Base-by-base conservation (phyloP, 1,140 invertebrate species). In the Anoplophora glabripennis region DNA sequence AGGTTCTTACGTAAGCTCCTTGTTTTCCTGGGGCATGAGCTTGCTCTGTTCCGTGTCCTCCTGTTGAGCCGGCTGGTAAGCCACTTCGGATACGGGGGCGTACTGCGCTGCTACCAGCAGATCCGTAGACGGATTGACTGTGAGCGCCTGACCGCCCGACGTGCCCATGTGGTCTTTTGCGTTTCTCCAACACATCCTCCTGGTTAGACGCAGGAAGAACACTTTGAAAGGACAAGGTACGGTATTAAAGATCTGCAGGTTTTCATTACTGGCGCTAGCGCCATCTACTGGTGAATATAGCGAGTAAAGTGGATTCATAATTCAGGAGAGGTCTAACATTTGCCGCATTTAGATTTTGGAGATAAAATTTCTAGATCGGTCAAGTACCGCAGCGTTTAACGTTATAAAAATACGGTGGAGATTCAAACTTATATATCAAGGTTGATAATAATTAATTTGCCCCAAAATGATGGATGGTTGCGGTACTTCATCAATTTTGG, bases 71-170 rank as follows among this genome's bases (percentile, higher is more conserved):
- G 84, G 84, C 58, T 77, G 77, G 67, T 80, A 80, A 12, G 77
- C 71, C n/a, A 85, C 81, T 69, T 87, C 85, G 9, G 83, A 81
- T 4, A 86, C 83, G 0, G 84, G 84, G 41, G 82, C 84, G 74
- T 87, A 86, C 74, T 86, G 85, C 18, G 85, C 84, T 3, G 83
- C 80, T 35, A 87, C 84, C 51, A 86, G 75, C 17, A 85, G 80
- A 77, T 86, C 85, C n/a, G 85, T 86, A n/a, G 85, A 86, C 35
- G 85, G 85, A 77, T 86, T 86, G 47, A 81, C 68, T 15, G 72
- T 75, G n/a, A 74, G 57, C 7, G 65, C 69, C 55, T 72, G 71
- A 7, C 72, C 72, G 9, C 69, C 67, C 7, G 65, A 62, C 5
- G 65, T 63, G 35, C 66, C 64, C 45, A 73, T 44, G 52, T 72